These are phyloP conservation scores for Bubalus kerabau DNA, from an alignment of 2,113 vertebrate species.

Conservation along the genomic window DNA sequence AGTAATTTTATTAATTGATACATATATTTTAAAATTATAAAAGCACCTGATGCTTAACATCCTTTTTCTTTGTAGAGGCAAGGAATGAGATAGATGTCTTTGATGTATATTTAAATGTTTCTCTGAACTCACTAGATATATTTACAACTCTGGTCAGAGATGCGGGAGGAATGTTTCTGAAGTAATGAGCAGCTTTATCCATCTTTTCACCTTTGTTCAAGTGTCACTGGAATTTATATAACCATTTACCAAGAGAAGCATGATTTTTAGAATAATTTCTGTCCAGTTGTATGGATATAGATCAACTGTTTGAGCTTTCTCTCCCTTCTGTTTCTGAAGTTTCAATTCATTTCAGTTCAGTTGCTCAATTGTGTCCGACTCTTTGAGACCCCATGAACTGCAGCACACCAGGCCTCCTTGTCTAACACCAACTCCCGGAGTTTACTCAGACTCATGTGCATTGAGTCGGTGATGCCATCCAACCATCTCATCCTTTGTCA, in stretches of 20 bases:
- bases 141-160: neutral
- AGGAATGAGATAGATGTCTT: neutral
- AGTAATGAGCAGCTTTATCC: neutral
- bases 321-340: neutral
- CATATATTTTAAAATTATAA: neutral
- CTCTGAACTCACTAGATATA: neutral
- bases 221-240: neutral
- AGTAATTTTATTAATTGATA: neutral
- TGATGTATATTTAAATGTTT: neutral
- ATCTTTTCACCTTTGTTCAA: neutral
- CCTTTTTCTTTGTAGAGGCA: neutral
- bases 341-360: neutral
- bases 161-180: neutral
- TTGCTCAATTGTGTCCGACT: accelerated
- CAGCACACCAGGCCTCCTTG: accelerated
- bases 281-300: neutral
- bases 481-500: neutral
- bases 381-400: neutral
- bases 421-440: neutral
- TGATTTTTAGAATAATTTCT: neutral
- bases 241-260: neutral
- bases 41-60: neutral
- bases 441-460: neutral
- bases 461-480: neutral
- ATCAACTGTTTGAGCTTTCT: neutral